Conservation (phyloP, 2,888 invertebrate species). For the Coelinius sp. region DNA sequence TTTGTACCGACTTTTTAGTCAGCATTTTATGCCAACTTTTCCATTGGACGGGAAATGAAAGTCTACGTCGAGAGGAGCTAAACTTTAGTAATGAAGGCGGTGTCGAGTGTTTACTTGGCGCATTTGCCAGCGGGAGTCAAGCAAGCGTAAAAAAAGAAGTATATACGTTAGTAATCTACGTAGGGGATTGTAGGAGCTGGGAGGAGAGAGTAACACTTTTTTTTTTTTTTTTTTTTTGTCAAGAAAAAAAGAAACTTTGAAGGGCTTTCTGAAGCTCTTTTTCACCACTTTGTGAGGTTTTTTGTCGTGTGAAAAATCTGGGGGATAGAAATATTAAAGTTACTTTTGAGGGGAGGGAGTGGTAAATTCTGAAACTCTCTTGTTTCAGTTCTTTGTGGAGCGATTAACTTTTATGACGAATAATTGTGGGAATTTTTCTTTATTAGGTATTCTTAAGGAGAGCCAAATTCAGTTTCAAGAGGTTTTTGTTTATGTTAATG, state of each 20-base stretch:
- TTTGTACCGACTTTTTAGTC: conserved; percentile 31
- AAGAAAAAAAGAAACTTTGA: background rate
- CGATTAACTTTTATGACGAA: conserved; percentile 11
- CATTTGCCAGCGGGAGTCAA: conserved; percentile 51
- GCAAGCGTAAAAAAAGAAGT: conserved; percentile 32
- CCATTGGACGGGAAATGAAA: conserved; percentile 56
- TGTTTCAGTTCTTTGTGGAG: background rate
- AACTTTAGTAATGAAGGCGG: conserved; percentile 58
- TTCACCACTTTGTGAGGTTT: background rate
- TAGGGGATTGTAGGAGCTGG: conserved; percentile 8
- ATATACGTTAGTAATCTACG: conserved; percentile 9
- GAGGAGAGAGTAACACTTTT: background rate
- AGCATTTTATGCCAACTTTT: conserved; percentile 47
- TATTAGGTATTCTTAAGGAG: background rate
- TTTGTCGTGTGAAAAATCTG: conserved; percentile 12
- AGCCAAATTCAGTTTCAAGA: background rate
- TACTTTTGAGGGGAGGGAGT: background rate
- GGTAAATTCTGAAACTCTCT: background rate
- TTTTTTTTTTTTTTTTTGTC: background rate
- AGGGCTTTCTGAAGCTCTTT: background rate
- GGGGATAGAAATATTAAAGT: background rate
- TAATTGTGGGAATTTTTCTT: background rate
- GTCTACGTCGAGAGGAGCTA: conserved; percentile 46
- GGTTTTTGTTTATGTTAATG: background rate
- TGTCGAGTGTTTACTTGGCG: conserved; percentile 54